phyloP scores from a whole-genome alignment of 2,888 invertebrate genomes.

The Scaeva pyrastri region DNA sequence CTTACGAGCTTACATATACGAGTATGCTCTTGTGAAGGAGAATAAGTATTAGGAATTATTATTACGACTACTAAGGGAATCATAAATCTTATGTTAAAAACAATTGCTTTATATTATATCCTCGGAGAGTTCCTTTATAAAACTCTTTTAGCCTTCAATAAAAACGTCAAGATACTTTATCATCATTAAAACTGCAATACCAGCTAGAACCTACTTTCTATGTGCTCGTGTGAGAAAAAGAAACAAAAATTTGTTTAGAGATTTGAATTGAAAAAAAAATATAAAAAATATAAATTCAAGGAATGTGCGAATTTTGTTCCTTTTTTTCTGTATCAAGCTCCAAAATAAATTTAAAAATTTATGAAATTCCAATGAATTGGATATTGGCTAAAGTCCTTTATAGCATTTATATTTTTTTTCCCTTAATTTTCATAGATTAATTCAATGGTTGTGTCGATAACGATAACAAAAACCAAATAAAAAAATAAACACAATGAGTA shows the following conservation, averaged over 20 bases:
- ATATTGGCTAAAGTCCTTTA: background rate
- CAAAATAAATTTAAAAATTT: no score
- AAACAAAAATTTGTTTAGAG: background rate
- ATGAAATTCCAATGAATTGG: background rate
- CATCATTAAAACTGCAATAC: background rate
- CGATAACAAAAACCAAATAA: background rate
- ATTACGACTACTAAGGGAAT: constrained; percentile 8
- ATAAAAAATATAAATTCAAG: background rate
- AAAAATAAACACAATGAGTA: background rate
- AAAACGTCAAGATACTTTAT: background rate
- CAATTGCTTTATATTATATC: background rate
- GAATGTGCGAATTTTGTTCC: background rate
- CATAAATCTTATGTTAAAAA: constrained; percentile 14
- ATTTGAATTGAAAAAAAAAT: background rate
- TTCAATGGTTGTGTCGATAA: background rate
- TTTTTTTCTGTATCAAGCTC: background rate
- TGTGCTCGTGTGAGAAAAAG: no score
- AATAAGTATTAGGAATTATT: no score
- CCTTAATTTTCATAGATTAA: background rate
- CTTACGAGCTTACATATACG: background rate
- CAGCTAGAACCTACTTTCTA: no score
- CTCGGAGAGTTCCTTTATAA: background rate
- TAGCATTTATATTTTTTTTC: background rate
- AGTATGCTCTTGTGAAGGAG: background rate
- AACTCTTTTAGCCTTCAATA: background rate